phyloP scores from a whole-genome alignment of 1,140 invertebrate species.

The Macrobrachium rosenbergii region DNA sequence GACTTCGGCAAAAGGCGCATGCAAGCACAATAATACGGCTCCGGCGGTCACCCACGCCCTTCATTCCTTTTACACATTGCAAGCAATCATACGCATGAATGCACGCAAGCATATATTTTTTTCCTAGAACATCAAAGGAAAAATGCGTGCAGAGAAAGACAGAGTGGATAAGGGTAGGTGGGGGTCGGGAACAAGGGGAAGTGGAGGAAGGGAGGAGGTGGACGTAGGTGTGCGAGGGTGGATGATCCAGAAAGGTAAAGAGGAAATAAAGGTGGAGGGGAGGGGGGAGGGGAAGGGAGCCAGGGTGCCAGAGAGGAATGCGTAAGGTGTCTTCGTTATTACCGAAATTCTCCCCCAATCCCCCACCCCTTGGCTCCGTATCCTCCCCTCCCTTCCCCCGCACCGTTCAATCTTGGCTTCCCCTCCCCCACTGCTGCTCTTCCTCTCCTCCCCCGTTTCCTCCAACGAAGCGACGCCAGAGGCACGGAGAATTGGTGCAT shows the following conservation, averaged over 20 bases:
- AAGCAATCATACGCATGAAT: no score
- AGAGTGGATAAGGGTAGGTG: neutral
- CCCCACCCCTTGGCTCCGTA: neutral
- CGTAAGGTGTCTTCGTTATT: neutral
- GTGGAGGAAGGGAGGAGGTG: neutral
- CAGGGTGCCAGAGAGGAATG: neutral
- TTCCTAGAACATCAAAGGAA: no score
- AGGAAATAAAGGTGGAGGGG: neutral
- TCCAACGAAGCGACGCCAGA: neutral
- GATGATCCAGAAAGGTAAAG: neutral
- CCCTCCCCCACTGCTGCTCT: neutral
- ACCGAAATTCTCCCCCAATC: neutral
- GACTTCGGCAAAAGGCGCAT: no score
- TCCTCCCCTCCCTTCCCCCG: neutral
- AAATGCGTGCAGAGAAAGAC: no score
- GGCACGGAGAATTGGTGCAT: neutral
- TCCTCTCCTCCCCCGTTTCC: neutral
- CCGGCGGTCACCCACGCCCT: no score
- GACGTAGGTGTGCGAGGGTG: conserved; percentile 11
- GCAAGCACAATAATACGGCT: no score
- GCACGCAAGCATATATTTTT: no score
- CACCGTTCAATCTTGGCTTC: neutral
- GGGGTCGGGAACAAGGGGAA: neutral
- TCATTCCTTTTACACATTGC: no score
- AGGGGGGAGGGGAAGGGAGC: neutral